These are phyloP conservation scores for Temnothorax curvispinosus DNA, from an alignment of 1,140 invertebrate genomes.

Conservation along the genomic window DNA sequence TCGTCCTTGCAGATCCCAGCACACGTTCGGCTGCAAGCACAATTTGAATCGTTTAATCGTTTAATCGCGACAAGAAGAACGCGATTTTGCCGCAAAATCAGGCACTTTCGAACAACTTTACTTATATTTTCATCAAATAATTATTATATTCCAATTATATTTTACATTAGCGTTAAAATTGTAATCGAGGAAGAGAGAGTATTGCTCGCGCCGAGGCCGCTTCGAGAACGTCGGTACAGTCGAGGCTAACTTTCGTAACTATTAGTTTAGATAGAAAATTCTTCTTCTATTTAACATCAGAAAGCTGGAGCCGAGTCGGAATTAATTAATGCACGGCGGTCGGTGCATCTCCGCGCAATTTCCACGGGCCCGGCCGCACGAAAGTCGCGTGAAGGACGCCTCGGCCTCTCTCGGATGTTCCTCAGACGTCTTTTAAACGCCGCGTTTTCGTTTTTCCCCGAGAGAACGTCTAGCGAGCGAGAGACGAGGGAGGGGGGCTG, in stretches of 20 bases:
- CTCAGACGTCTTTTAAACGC: not conserved
- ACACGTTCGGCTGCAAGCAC: not conserved
- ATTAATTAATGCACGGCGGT: conserved; percentile 31
- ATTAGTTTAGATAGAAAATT: conserved; percentile 15
- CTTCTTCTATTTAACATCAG: not conserved
- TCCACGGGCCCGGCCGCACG: too few species aligned
- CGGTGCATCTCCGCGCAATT: not conserved
- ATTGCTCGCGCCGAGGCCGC: not conserved
- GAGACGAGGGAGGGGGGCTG: not conserved
- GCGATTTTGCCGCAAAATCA: not conserved
- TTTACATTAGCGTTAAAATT: not conserved
- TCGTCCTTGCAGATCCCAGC: not conserved
- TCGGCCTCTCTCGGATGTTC: not conserved
- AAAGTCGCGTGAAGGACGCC: not conserved
- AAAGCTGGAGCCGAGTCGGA: not conserved
- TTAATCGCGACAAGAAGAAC: not conserved
- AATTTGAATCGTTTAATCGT: conserved; percentile 16
- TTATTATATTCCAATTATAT: not conserved
- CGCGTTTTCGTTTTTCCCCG: not conserved
- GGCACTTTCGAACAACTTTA: not conserved
- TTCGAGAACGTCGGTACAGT: not conserved
- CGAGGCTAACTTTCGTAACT: not conserved
- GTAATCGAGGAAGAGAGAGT: not conserved
- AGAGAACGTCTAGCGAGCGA: not conserved
- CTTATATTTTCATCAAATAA: not conserved